Evolutionary conservation across 2,113 vertebrate species (phyloP).

Genomic region (Thryonomys swinderianus): DNA sequence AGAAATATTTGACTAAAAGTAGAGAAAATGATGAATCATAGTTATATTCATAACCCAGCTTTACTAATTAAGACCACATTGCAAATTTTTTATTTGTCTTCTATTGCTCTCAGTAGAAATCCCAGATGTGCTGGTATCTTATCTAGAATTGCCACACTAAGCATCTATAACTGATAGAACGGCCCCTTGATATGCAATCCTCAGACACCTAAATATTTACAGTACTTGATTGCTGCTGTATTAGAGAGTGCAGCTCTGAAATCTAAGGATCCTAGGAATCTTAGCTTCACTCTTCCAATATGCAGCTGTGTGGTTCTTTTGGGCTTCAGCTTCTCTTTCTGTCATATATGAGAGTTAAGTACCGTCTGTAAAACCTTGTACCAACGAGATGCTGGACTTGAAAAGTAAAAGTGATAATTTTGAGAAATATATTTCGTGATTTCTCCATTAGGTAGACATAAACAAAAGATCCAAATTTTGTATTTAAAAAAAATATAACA

Average conservation of each 20-base stretch:
- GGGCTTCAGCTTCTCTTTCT: not conserved
- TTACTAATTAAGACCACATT: slow-evolving; percentile 10
- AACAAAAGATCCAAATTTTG: not conserved
- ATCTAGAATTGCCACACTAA: not conserved
- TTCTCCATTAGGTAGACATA: not conserved
- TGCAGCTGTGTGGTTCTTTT: not conserved
- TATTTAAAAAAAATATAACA: slow-evolving; percentile 42
- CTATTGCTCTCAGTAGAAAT: not conserved
- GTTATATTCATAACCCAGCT: not conserved
- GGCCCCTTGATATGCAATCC: not conserved
- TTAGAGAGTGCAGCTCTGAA: not conserved
- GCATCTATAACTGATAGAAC: not conserved
- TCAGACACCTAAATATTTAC: not conserved
- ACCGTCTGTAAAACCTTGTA: not conserved
- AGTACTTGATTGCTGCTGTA: not conserved
- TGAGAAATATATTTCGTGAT: not conserved
- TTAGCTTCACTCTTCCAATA: not conserved
- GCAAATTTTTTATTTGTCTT: not conserved
- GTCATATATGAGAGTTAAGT: not conserved
- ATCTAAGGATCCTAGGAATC: not conserved
- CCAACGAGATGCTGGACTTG: not conserved
- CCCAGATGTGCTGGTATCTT: not conserved
- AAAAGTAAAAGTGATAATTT: not conserved
- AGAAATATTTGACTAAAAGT: slow-evolving; percentile 7
- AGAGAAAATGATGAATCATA: not conserved